Evolutionary conservation across 2,888 invertebrate species (phyloP).

Genomic region (Notocelia uddmanniana): DNA sequence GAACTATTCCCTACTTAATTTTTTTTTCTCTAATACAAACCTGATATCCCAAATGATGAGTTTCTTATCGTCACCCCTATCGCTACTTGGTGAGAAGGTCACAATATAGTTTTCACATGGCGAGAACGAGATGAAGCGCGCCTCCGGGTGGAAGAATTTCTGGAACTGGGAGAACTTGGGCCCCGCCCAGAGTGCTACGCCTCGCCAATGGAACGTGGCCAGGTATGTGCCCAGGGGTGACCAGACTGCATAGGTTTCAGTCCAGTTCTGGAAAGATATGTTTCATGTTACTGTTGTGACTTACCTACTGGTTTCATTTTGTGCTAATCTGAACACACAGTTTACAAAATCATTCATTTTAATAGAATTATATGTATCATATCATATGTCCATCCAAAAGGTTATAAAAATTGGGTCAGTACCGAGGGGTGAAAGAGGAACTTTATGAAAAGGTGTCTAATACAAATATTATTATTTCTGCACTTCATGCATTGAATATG

Average conservation of each 20-base stretch:
- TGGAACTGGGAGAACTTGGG: conserved; percentile 96
- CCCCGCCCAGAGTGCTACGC: conserved; percentile 99
- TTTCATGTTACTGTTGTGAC: background rate
- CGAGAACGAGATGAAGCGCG: conserved; percentile 98
- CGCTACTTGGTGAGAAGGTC: conserved; percentile 95
- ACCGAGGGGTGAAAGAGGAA: no score
- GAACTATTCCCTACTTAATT: no score
- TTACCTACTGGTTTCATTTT: no score
- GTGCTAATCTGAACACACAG: no score
- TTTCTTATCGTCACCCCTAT: conserved; percentile 90
- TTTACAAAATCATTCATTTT: no score
- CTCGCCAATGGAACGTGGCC: conserved; percentile 97
- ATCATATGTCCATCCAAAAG: no score
- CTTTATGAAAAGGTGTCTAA: no score
- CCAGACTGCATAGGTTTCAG: conserved; percentile 98
- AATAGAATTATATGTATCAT: no score
- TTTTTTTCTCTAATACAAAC: conserved; percentile 60
- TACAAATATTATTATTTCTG: no score
- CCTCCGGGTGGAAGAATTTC: conserved; percentile 95
- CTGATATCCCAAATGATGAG: conserved; percentile 99
- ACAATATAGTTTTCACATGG: conserved; percentile 99
- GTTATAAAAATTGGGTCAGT: no score
- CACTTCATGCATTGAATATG: no score
- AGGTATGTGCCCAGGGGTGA: conserved; percentile 98
- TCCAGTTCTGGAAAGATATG: conserved; percentile 90